Evolutionary conservation across 1,140 invertebrate species (phyloP).

Genomic region (Hestina assimilis): DNA sequence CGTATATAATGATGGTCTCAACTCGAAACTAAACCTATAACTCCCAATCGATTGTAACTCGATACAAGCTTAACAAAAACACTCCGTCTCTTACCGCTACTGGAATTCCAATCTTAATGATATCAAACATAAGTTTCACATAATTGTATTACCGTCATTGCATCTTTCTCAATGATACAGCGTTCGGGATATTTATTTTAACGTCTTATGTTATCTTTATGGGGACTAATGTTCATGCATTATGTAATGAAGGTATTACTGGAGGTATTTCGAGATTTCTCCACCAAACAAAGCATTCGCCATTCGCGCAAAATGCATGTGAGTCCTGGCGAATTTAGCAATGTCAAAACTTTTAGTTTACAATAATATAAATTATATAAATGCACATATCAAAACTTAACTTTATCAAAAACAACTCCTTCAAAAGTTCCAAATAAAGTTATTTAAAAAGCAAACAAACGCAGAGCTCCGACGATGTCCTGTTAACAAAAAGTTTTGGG

Average conservation of each 20-base stretch:
- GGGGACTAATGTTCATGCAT: conserved; percentile 58
- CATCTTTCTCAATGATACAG: conserved; percentile 35
- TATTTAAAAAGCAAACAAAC: conserved; percentile 17
- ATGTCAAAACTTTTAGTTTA: no score
- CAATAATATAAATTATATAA: no score
- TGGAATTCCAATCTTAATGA: background rate
- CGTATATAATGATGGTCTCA: no score
- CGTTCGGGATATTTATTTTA: conserved; percentile 45
- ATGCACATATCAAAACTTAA: background rate
- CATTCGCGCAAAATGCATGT: background rate
- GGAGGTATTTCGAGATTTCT: conserved; percentile 19
- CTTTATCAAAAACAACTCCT: background rate
- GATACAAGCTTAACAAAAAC: no score
- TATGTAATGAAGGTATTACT: conserved; percentile 46
- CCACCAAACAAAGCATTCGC: conserved; percentile 1
- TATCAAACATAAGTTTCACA: conserved; percentile 33
- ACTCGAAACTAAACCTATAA: no score
- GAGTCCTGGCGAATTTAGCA: no score
- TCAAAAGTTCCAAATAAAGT: conserved; percentile 20
- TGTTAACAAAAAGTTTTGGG: conserved; percentile 36
- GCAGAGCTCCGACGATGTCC: conserved; percentile 20
- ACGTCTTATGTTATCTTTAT: conserved; percentile 48
- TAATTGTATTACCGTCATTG: conserved; percentile 35
- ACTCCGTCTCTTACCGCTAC: background rate
- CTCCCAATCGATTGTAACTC: no score